These are phyloP conservation scores for Abscondita cerata DNA, from an alignment of 2,888 invertebrate species.

Conservation along the genomic window DNA sequence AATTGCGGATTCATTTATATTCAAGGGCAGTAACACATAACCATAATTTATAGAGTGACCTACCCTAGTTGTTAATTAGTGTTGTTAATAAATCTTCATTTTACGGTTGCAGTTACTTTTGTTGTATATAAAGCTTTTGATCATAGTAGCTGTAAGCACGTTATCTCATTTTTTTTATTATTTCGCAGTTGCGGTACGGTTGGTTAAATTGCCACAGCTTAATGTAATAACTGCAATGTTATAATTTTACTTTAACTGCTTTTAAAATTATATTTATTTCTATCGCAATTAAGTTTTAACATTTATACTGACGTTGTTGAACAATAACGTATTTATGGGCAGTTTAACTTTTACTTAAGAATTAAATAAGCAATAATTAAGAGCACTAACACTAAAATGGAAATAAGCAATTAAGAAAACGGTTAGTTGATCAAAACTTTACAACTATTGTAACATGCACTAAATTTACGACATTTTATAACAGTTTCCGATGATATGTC, in stretches of 20 bases:
- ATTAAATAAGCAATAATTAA: too few species aligned
- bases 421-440: too few species aligned
- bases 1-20: conserved; percentile 22
- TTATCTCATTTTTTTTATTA: conserved; percentile 32
- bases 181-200: conserved; percentile 21
- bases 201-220: conserved; percentile 20
- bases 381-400: too few species aligned
- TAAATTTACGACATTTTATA: too few species aligned
- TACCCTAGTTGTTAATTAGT: conserved; percentile 43
- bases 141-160: conserved; percentile 19
- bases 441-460: too few species aligned
- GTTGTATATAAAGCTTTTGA: conserved; percentile 36
- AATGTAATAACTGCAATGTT: conserved; percentile 17
- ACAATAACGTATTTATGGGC: too few species aligned
- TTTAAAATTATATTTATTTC: too few species aligned
- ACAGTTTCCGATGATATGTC: too few species aligned
- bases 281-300: too few species aligned
- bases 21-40: conserved; percentile 23
- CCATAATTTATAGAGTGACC: conserved; percentile 30
- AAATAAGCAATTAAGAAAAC: too few species aligned
- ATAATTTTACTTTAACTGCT: conserved; percentile 9
- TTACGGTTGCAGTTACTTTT: conserved; percentile 36
- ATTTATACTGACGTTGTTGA: too few species aligned
- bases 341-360: too few species aligned
- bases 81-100: conserved; percentile 45